Conservation (phyloP, 2,113 vertebrate species). For the Drymodes brunneopygia region DNA sequence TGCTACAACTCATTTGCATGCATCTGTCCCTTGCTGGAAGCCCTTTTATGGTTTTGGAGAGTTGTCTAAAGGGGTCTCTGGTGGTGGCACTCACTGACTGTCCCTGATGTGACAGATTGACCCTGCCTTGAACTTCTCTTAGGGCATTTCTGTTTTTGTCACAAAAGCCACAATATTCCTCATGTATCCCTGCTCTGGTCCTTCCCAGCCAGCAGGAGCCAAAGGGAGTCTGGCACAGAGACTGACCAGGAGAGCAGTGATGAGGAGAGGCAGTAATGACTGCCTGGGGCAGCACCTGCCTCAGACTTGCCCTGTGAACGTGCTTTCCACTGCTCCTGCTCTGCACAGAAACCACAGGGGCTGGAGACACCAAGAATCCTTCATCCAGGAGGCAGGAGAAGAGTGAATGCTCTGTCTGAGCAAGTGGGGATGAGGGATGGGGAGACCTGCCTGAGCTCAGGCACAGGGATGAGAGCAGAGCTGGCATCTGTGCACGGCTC, state of each 20-base stretch:
- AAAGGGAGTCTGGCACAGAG: neutral
- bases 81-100: neutral
- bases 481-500: fast-evolving
- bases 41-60: neutral
- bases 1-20: neutral
- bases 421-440: neutral
- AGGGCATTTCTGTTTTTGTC: neutral
- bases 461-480: neutral
- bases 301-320: neutral
- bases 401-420: fast-evolving
- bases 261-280: neutral
- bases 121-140: neutral
- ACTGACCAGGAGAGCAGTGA: neutral
- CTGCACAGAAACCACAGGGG: neutral
- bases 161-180: neutral
- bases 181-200: neutral
- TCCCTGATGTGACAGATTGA: neutral
- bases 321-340: neutral
- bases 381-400: neutral
- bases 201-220: neutral
- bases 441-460: neutral
- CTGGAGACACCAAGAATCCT: neutral
- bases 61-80: neutral
- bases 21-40: neutral
- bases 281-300: neutral